A percentile compares a stretch with the other conserved stretches of the same genome.
These are phyloP conservation scores for Picathartes gymnocephalus DNA, from an alignment of 2,113 vertebrate species.

Conservation along the genomic window DNA sequence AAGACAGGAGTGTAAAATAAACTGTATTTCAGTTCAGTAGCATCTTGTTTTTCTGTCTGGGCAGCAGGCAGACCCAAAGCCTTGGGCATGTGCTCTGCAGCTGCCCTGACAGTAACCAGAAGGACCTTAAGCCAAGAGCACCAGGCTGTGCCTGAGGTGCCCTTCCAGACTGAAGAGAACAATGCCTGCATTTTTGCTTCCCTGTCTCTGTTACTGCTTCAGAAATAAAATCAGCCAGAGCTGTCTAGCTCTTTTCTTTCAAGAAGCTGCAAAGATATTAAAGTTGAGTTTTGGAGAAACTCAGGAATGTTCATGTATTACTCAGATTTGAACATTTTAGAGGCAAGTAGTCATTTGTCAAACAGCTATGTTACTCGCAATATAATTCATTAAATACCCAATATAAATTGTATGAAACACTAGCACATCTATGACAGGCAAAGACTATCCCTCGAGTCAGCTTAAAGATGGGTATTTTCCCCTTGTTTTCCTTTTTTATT, in stretches of 20 bases:
- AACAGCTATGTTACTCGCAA: neutral
- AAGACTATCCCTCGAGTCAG: neutral
- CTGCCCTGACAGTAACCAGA: neutral
- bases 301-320: neutral
- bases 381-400: neutral
- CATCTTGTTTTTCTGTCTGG: neutral
- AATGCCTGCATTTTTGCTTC: neutral
- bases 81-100: neutral
- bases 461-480: neutral
- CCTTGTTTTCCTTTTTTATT: neutral
- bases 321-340: neutral
- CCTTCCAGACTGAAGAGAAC: neutral
- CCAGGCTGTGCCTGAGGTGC: neutral
- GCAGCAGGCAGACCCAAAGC: neutral
- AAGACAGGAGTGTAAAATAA: neutral
- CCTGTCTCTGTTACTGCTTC: neutral
- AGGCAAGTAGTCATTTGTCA: neutral
- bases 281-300: neutral
- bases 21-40: neutral
- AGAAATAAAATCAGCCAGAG: neutral
- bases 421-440: neutral
- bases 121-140: neutral
- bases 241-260: neutral
- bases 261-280: neutral
- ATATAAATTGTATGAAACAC: neutral